Conservation (phyloP, 2,113 vertebrate genomes). For the Chloroceryle aenea region DNA sequence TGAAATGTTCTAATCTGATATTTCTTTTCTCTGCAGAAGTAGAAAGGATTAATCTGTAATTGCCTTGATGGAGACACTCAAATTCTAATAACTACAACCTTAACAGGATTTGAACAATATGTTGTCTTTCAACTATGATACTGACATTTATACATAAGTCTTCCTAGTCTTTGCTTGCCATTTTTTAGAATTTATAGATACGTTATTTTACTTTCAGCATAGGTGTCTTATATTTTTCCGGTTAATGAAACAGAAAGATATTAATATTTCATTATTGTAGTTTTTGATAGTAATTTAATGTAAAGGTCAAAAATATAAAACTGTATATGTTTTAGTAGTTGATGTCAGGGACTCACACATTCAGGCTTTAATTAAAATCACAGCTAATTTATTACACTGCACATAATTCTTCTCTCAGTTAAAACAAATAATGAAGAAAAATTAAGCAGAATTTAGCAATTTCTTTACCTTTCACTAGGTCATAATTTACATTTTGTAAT, state of each 20-base stretch:
- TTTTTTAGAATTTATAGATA: neutral
- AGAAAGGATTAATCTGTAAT: constrained; percentile 16
- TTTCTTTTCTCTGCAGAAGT: constrained; percentile 23
- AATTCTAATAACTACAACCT: neutral
- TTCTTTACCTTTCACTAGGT: neutral
- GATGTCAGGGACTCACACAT: neutral
- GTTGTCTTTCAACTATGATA: neutral
- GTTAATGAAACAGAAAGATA: constrained; percentile 33
- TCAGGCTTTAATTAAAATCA: constrained; percentile 24
- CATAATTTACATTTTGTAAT: neutral
- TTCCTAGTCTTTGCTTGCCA: neutral
- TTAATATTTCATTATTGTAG: neutral
- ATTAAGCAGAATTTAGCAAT: neutral
- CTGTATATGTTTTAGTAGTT: neutral
- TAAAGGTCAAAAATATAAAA: constrained; percentile 53
- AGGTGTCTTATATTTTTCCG: constrained; percentile 2
- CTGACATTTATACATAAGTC: neutral
- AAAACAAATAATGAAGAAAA: neutral
- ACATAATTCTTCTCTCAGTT: neutral
- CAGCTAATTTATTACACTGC: neutral
- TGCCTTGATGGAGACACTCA: neutral
- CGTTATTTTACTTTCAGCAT: neutral
- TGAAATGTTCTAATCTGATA: neutral
- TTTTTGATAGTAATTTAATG: neutral
- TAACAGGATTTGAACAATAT: neutral